Conservation (phyloP, 92 coral and sea anemone species). For the Nematostella vectensis region DNA sequence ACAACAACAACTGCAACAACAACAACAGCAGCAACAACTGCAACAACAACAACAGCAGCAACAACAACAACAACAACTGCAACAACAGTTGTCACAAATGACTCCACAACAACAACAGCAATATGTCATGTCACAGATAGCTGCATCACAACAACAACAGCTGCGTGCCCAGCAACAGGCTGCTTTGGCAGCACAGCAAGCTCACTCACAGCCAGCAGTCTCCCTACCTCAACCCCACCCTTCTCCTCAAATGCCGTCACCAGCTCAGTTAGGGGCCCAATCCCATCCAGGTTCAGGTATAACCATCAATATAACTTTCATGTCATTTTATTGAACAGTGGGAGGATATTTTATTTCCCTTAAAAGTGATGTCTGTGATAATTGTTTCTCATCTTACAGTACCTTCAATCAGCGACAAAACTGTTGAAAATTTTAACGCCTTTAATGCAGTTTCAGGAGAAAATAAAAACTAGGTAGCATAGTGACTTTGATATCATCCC, state of each 20-base stretch:
- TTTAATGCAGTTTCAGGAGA: no score
- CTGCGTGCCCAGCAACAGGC: constrained; percentile 1
- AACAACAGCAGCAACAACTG: constrained; percentile 9
- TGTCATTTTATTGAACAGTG: no score
- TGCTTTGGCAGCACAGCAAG: constrained; percentile 1
- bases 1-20: constrained; percentile 2
- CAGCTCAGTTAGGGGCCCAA: constrained; percentile 11
- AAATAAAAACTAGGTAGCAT: no score
- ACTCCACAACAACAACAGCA: constrained; percentile 7
- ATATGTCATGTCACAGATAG: constrained; percentile 11
- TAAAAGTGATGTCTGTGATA: no score
- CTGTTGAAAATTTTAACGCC: no score
- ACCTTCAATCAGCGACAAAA: no score
- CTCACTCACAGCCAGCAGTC: constrained; percentile 8
- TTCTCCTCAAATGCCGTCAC: constrained; percentile 24
- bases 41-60: constrained; percentile 14
- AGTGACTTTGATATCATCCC: no score
- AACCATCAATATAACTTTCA: constrained; percentile 23
- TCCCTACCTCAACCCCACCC: constrained; percentile 22
- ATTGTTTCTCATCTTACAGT: no score
- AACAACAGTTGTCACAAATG: constrained; percentile 5
- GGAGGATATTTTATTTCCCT: no score
- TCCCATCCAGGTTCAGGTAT: constrained; percentile 15
- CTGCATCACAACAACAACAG: constrained; percentile 22
- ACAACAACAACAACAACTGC: constrained; percentile 23